A percentile compares a stretch with the other conserved stretches of the same genome.
These are phyloP conservation scores for Morbakka virulenta DNA, from an alignment of 30 jellyfish, hydroid and myxozoan species.

Conservation along the genomic window DNA sequence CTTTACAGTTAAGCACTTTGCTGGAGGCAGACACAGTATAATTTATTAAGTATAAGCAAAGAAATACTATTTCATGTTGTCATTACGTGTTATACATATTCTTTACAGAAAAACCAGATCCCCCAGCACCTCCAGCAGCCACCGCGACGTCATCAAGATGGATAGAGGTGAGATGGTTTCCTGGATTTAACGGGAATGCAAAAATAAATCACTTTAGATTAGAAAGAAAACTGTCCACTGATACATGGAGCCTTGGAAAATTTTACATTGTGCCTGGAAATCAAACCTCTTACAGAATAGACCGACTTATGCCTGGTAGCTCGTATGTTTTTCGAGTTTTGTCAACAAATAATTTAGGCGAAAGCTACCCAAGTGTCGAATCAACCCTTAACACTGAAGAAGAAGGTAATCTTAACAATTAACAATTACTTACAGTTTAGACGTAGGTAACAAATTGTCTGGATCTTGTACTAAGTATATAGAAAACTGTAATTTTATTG, in stretches of 20 bases:
- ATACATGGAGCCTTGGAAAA: conserved; percentile 26
- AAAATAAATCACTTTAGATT: conserved; percentile 35
- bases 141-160: conserved; percentile 59
- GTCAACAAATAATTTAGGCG: conserved; percentile 62
- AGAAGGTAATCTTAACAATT: conserved; percentile 89
- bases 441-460: too few relatives aligned
- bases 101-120: conserved; percentile 73
- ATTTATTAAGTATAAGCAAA: too few relatives aligned
- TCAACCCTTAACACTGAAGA: conserved; percentile 67
- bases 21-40: too few relatives aligned
- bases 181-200: conserved; percentile 71
- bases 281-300: conserved; percentile 12
- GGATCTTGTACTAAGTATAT: too few relatives aligned
- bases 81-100: not conserved
- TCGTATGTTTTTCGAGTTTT: conserved; percentile 55
- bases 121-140: conserved; percentile 32
- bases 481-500: too few relatives aligned
- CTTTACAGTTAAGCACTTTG: too few relatives aligned
- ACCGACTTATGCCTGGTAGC: conserved; percentile 58
- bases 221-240: conserved; percentile 38
- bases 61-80: not conserved
- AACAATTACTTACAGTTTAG: too few relatives aligned
- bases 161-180: conserved; percentile 60
- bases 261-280: conserved; percentile 32
- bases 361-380: conserved; percentile 57